Evolutionary conservation across 2,113 vertebrate species (phyloP).

Genomic region (Psephotus haematonotus): DNA sequence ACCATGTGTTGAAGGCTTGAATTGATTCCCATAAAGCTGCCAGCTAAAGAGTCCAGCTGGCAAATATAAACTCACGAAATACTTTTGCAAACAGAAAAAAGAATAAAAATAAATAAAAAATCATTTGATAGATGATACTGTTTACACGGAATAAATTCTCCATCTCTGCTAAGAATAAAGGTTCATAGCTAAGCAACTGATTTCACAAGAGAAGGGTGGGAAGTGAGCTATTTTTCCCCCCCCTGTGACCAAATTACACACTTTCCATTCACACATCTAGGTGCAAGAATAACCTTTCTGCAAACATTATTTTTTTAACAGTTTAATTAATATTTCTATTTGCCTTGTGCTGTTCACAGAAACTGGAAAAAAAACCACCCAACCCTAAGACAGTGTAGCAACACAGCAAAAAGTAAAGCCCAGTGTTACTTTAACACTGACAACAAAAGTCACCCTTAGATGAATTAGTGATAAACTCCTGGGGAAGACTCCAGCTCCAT

Average conservation of each 20-base stretch:
- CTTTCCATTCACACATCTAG: background rate
- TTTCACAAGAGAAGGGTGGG: constrained; percentile 16
- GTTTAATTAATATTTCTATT: constrained; percentile 66
- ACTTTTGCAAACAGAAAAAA: background rate
- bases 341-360: constrained; percentile 39
- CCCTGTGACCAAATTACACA: background rate
- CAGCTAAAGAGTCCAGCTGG: constrained; percentile 6
- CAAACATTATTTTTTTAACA: constrained; percentile 35
- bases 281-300: constrained; percentile 15
- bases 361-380: background rate
- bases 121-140: constrained; percentile 1
- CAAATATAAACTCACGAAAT: background rate
- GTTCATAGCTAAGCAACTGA: constrained; percentile 14
- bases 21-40: constrained; percentile 16
- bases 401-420: constrained; percentile 2
- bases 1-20: background rate
- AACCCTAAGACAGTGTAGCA: background rate
- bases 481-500: constrained; percentile 18
- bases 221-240: background rate
- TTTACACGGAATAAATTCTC: constrained; percentile 27
- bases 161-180: background rate
- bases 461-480: constrained; percentile 60
- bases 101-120: background rate
- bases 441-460: constrained; percentile 52
- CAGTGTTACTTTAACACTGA: constrained; percentile 12